phyloP scores from a whole-genome alignment of 2,797 vertebrate genomes.

The Uromys caudimaculatus region DNA sequence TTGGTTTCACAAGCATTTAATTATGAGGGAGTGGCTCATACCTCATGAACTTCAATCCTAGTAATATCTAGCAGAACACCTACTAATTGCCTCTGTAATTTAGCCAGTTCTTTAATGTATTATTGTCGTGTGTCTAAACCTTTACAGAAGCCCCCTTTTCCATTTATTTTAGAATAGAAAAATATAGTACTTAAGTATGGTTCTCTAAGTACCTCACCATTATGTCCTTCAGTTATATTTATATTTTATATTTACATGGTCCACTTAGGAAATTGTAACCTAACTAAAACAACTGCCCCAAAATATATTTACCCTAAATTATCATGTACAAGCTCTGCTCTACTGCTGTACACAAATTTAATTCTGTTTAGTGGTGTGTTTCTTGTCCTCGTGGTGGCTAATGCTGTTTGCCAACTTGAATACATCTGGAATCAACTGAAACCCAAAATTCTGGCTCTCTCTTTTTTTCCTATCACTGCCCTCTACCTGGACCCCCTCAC shows the following conservation, averaged over 20 bases:
- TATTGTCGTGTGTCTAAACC: not conserved
- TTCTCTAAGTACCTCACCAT: not conserved
- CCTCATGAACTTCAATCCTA: not conserved
- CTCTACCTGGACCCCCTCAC: no score
- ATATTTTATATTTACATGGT: not conserved
- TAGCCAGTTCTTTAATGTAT: not conserved
- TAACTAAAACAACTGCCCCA: not conserved
- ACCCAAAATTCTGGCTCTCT: not conserved
- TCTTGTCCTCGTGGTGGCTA: not conserved
- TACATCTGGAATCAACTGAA: not conserved
- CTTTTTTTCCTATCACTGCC: no score
- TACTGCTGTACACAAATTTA: not conserved
- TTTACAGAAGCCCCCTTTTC: not conserved
- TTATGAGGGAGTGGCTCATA: no score
- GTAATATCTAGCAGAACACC: not conserved
- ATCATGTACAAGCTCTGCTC: not conserved
- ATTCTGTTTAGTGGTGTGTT: not conserved
- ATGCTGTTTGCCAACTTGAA: not conserved
- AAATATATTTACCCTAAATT: conserved; percentile 34
- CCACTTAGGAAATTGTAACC: not conserved
- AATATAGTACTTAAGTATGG: not conserved
- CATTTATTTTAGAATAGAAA: not conserved
- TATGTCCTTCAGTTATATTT: not conserved
- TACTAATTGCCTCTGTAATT: conserved; percentile 1
- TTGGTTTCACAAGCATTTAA: not conserved